These are phyloP conservation scores for Xyrichtys novacula DNA, from an alignment of 2,797 vertebrate species.

Conservation along the genomic window DNA sequence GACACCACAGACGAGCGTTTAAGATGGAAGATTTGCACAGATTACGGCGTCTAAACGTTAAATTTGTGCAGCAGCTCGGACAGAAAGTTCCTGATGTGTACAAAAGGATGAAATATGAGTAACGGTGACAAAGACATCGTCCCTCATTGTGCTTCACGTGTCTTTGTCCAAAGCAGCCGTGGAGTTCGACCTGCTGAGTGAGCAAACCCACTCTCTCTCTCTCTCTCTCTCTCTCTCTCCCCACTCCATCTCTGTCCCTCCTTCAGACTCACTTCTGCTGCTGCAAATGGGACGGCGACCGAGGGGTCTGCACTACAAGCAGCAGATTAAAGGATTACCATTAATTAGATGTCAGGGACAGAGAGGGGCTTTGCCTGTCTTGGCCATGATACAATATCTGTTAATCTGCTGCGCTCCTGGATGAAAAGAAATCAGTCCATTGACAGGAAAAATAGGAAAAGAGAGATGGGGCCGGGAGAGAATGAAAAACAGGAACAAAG, in stretches of 20 bases:
- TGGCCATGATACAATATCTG: conserved; percentile 92
- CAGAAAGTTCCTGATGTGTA: conserved; percentile 21
- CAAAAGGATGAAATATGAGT: conserved; percentile 57
- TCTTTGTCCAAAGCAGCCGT: conserved; percentile 67
- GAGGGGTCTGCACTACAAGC: conserved; percentile 82
- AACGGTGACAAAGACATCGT: conserved; percentile 67
- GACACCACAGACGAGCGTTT: too few relatives aligned
- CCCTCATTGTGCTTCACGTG: conserved; percentile 56
- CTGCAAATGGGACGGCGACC: conserved; percentile 86
- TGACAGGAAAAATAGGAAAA: conserved; percentile 85
- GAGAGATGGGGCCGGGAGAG: conserved; percentile 69
- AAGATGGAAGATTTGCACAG: not conserved
- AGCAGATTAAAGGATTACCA: conserved; percentile 93
- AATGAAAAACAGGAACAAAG: conserved; percentile 79
- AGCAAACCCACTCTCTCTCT: conserved; percentile 72
- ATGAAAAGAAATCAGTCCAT: conserved; percentile 89
- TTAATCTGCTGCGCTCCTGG: conserved; percentile 87
- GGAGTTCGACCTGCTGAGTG: conserved; percentile 75
- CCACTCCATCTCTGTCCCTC: conserved; percentile 68
- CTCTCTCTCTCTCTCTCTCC: too few relatives aligned
- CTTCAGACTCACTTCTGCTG: conserved; percentile 71
- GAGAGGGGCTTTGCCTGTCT: conserved; percentile 87
- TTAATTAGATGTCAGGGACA: conserved; percentile 90
- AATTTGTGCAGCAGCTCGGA: conserved; percentile 17
- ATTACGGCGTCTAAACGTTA: too few relatives aligned